Percentiles rank a stretch among this genome's conserved stretches.
Evolutionary conservation across 2,113 vertebrate genomes (phyloP).

Genomic region (Dolichallabes microphthalmus): DNA sequence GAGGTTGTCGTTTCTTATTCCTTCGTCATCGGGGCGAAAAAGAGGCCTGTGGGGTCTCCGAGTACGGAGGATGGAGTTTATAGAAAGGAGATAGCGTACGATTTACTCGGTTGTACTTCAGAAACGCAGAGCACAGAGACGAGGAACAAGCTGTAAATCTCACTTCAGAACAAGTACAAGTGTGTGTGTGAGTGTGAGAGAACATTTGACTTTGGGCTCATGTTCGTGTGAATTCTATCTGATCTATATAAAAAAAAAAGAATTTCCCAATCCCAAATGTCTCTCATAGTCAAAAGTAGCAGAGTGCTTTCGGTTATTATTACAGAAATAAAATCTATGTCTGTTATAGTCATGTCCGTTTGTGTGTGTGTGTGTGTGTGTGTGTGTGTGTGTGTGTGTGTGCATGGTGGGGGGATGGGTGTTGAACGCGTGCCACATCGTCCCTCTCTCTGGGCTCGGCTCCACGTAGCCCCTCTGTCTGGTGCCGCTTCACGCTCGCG

Average conservation of each 20-base stretch:
- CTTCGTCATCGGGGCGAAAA: background rate
- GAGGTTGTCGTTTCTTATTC: background rate
- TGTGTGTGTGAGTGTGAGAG: background rate
- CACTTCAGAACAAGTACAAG: background rate
- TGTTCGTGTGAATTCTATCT: slow-evolving; percentile 30
- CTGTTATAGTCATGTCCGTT: slow-evolving; percentile 33
- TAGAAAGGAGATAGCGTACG: too few relatives aligned
- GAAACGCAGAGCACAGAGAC: background rate
- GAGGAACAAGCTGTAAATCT: background rate
- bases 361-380: slow-evolving; percentile 44
- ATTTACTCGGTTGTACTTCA: too few relatives aligned
- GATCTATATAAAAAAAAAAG: background rate
- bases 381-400: slow-evolving; percentile 42
- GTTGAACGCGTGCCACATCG: slow-evolving; percentile 68
- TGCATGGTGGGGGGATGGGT: slow-evolving; percentile 55
- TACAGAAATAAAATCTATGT: background rate
- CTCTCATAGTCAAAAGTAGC: background rate
- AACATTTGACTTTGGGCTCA: background rate
- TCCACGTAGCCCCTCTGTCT: slow-evolving; percentile 67
- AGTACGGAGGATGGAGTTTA: background rate
- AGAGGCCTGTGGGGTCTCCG: slow-evolving; percentile 1
- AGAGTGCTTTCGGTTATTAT: background rate
- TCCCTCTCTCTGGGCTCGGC: slow-evolving; percentile 71
- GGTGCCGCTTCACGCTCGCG: slow-evolving; percentile 43
- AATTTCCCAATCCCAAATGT: background rate